These are phyloP conservation scores for Apodemia duryi DNA, from an alignment of 2,888 invertebrate species.

Conservation along the genomic window DNA sequence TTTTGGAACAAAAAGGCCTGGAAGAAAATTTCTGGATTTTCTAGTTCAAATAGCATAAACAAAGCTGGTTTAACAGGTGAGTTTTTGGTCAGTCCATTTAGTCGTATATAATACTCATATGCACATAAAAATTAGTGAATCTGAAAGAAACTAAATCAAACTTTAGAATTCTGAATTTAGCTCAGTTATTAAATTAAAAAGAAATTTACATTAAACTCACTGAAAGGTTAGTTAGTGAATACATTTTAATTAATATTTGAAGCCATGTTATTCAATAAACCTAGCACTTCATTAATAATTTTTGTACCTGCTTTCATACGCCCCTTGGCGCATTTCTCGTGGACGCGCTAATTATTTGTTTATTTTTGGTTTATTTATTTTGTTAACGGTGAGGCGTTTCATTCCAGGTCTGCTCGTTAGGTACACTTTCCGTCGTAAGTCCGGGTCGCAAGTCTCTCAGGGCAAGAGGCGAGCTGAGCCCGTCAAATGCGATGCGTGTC, in stretches of 20 bases:
- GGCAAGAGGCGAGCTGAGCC: slow-evolving; percentile 73
- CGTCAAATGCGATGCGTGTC: slow-evolving; percentile 79
- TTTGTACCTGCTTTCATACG: slow-evolving; percentile 54
- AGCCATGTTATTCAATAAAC: slow-evolving; percentile 8
- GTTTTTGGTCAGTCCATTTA: slow-evolving; percentile 40
- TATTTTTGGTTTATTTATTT: slow-evolving; percentile 69
- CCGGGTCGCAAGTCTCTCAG: slow-evolving; percentile 76
- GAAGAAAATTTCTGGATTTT: slow-evolving; percentile 87
- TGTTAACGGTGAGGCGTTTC: slow-evolving; percentile 78
- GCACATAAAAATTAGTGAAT: neutral
- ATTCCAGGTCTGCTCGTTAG: slow-evolving; percentile 81
- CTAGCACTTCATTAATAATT: slow-evolving; percentile 17
- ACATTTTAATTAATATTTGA: slow-evolving; percentile 14
- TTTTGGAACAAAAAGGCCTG: slow-evolving; percentile 89
- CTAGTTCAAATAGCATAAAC: slow-evolving; percentile 84
- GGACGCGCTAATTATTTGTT: slow-evolving; percentile 69
- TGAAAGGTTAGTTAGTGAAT: neutral
- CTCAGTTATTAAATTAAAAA: slow-evolving; percentile 36
- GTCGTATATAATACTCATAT: neutral
- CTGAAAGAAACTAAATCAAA: slow-evolving; percentile 5
- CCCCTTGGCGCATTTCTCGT: slow-evolving; percentile 72
- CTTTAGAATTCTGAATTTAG: slow-evolving; percentile 55
- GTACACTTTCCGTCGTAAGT: slow-evolving; percentile 81
- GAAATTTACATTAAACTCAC: slow-evolving; percentile 24
- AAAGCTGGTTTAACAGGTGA: slow-evolving; percentile 83